These are phyloP conservation scores for Syncerus caffer DNA, from an alignment of 2,797 vertebrate species.

Conservation along the genomic window DNA sequence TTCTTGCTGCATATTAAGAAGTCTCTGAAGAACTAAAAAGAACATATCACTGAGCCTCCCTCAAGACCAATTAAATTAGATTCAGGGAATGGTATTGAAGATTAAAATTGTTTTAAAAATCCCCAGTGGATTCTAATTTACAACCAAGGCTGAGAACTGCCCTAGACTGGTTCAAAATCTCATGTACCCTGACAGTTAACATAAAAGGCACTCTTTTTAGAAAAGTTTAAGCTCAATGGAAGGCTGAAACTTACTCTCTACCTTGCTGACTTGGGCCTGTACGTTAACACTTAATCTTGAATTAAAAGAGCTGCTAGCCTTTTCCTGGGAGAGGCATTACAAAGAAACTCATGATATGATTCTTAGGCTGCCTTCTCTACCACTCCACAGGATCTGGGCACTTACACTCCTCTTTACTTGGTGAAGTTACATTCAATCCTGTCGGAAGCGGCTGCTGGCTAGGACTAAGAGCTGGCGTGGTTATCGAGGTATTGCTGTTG, in stretches of 20 bases:
- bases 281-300: background rate
- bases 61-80: conserved; percentile 29
- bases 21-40: background rate
- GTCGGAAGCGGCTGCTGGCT: conserved; percentile 88
- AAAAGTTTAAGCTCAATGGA: background rate
- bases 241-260: background rate
- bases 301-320: background rate
- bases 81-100: background rate
- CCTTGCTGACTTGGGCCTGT: background rate
- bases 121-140: background rate
- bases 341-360: background rate
- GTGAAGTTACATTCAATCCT: conserved; percentile 90
- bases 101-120: background rate
- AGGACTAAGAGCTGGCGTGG: conserved; percentile 87
- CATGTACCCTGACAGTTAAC: background rate
- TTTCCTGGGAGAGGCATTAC: background rate
- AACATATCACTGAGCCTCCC: background rate
- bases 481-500: conserved; percentile 91
- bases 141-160: background rate
- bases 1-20: background rate
- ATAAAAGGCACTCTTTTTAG: background rate
- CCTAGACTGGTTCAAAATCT: background rate
- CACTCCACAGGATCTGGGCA: background rate
- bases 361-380: background rate
- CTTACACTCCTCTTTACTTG: conserved; percentile 93